Evolutionary conservation across 2,113 vertebrate species (phyloP), one percentile per base, ranked within the genome.

Genomic region (Abramis brama): DNA sequence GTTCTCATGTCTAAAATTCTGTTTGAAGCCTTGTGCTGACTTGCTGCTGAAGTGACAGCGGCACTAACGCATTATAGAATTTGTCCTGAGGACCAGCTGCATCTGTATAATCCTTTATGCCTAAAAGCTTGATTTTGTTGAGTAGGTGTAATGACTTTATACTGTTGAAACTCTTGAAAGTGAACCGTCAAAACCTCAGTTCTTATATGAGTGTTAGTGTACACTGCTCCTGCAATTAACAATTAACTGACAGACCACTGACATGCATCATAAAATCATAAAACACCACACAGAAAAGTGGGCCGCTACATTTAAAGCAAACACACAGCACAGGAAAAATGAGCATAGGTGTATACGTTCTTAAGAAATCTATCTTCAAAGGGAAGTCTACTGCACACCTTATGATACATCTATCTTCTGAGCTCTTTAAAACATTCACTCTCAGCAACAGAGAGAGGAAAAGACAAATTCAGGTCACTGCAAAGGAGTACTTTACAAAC

Each of bases 401-500:
- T 15, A 43, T 45, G 57, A 64, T 62, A 64, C 13, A 3, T 81
- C 79, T 66, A 21, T 66, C 43, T 62, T 82, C 79, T 82, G 79
- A 82, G 43, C 79, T 68, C 62, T 68, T 82, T 82, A 33, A 45
- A 82, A 82, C 60, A 57, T 21, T 52, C 62, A 33, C 62, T 52
- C 39, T 66, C 36, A 15, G 62, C 60, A 68, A 66, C 59, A 81
- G 79, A 81, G 79, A 62, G 33, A 62, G 36, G 57, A 57, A 81
- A 82, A 82, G 27, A 70, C 43, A 68, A 70, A 82, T 70, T 55
- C 80, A 82, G 80, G 64, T 82, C 80, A 70, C 17, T n/a, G 80
- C 62, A 52, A n/a, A 70, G 64, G 21, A 70, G 45, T 12, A 55
- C 11, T 19, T 70, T 11, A 82, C 59, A 21, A 60, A 25, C 19